A percentile compares a stretch with the other conserved stretches of the same genome.
These are phyloP conservation scores for Gymnodraco acuticeps DNA, from an alignment of 2,797 vertebrate genomes.

Conservation along the genomic window DNA sequence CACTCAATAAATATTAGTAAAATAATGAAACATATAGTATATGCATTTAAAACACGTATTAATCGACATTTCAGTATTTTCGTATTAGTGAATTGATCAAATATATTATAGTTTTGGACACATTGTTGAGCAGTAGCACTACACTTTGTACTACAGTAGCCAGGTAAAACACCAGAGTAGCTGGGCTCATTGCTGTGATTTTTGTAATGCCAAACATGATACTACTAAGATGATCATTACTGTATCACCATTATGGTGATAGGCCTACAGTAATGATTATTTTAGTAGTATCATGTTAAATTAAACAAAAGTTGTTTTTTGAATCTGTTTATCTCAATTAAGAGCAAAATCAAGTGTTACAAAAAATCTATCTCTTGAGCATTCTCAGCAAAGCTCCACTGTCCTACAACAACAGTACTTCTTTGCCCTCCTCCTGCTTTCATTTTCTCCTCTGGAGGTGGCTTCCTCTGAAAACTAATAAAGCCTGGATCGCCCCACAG, in stretches of 20 bases:
- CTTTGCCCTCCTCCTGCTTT: slow-evolving; percentile 22
- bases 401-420: slow-evolving; percentile 9
- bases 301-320: not conserved
- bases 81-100: no score
- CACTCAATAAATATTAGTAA: not conserved
- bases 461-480: slow-evolving; percentile 73
- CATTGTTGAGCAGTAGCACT: no score
- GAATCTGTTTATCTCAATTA: no score
- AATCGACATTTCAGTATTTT: no score
- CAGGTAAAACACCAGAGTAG: no score
- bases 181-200: no score
- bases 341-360: not conserved
- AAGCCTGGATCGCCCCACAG: slow-evolving; percentile 44
- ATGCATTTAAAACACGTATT: not conserved
- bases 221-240: not conserved
- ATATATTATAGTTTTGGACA: no score
- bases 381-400: slow-evolving; percentile 5
- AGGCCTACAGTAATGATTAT: no score
- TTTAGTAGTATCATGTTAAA: not conserved
- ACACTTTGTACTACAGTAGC: no score
- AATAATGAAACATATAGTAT: not conserved
- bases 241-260: no score
- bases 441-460: slow-evolving; percentile 62
- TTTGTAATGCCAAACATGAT: not conserved
- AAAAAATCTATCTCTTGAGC: not conserved